phyloP scores from a whole-genome alignment of 1,140 invertebrate species.

The Bombus difficillimus region DNA sequence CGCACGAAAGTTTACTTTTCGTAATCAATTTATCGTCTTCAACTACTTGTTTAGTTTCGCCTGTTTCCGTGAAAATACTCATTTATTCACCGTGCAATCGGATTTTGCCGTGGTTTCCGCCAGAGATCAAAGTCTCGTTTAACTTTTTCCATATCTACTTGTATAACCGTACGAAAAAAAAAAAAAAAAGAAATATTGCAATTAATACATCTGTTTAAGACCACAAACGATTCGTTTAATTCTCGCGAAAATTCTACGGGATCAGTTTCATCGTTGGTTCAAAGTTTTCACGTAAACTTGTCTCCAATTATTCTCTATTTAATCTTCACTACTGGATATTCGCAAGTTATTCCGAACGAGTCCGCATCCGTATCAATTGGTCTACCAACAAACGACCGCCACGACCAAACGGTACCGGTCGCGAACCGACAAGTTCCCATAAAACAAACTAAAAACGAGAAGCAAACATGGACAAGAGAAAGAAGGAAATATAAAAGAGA shows the following conservation, averaged over 20 bases:
- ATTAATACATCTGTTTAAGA: too few relatives aligned
- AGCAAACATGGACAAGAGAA: neutral
- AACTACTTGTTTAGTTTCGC: neutral
- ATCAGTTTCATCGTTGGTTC: too few relatives aligned
- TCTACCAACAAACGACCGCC: neutral
- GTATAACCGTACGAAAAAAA: neutral
- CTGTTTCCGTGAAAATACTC: neutral
- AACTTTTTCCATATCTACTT: neutral
- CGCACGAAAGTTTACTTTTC: neutral
- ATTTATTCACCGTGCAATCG: neutral
- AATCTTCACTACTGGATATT: too few relatives aligned
- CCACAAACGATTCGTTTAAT: too few relatives aligned
- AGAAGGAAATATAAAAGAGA: neutral
- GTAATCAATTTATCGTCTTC: neutral
- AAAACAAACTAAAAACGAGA: neutral
- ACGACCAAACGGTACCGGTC: neutral
- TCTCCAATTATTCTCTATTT: too few relatives aligned
- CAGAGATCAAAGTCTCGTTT: neutral
- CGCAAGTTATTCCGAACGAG: too few relatives aligned
- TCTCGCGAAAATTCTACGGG: too few relatives aligned
- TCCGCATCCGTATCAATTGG: neutral
- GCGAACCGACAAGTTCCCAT: neutral
- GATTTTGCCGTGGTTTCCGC: neutral
- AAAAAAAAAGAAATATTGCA: too few relatives aligned
- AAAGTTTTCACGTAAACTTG: too few relatives aligned